phyloP scores from a whole-genome alignment of 2,888 invertebrate species.

The Steromphala cineraria region DNA sequence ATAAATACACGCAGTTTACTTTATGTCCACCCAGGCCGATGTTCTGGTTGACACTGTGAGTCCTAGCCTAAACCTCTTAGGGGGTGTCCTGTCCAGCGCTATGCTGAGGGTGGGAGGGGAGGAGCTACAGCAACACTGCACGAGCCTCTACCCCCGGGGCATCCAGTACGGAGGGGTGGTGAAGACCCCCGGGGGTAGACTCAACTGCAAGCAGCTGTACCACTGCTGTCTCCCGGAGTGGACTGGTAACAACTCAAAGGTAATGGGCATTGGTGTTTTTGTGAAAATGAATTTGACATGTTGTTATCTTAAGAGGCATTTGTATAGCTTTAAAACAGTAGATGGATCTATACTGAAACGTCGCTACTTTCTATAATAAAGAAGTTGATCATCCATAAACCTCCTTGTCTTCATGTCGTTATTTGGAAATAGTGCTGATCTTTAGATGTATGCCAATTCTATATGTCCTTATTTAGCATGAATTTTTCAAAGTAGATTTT shows the following conservation, averaged over 20 bases:
- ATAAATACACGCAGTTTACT: no score
- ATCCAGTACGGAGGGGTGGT: not conserved
- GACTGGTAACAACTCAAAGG: not conserved
- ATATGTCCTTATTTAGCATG: no score
- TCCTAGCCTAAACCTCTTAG: not conserved
- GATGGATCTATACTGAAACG: no score
- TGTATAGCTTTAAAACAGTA: no score
- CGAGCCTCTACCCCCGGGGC: not conserved
- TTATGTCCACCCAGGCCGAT: not conserved
- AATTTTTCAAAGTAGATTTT: no score
- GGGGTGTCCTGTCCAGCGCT: not conserved
- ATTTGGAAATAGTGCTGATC: no score
- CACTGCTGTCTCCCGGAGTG: not conserved
- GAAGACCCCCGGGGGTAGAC: not conserved
- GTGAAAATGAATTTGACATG: no score
- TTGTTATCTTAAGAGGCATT: no score
- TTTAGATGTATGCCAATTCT: no score
- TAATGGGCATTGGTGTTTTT: not conserved
- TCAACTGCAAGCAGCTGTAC: not conserved
- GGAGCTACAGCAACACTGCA: not conserved
- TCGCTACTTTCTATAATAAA: no score
- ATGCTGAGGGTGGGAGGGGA: not conserved
- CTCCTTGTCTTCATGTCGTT: no score
- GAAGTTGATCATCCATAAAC: no score
- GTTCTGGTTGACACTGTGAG: not conserved